Conservation (phyloP, 2,888 invertebrate genomes). For the Emmelina monodactyla region DNA sequence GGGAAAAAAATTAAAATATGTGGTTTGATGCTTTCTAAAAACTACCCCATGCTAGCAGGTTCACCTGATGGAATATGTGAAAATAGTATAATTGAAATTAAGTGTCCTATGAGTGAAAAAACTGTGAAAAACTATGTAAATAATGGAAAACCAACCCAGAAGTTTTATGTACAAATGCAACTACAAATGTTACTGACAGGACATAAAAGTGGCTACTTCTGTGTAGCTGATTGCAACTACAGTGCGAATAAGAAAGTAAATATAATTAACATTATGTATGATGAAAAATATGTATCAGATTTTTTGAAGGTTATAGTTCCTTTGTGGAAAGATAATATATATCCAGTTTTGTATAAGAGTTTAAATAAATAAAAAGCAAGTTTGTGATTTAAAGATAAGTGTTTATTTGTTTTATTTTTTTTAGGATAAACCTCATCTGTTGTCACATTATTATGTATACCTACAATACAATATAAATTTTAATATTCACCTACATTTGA, state of each 20-base stretch:
- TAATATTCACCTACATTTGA: background rate
- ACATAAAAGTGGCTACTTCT: slow-evolving; percentile 13
- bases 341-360: slow-evolving; percentile 14
- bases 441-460: no score
- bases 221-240: slow-evolving; percentile 16
- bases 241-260: slow-evolving; percentile 13
- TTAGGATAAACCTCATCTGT: background rate
- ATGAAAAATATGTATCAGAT: slow-evolving; percentile 10
- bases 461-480: no score
- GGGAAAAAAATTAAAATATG: slow-evolving; percentile 17
- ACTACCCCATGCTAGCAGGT: background rate
- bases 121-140: background rate
- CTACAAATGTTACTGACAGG: slow-evolving; percentile 6
- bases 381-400: background rate
- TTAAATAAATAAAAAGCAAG: slow-evolving; percentile 2
- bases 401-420: background rate
- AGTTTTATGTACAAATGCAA: background rate
- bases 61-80: background rate
- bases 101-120: background rate
- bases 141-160: background rate
- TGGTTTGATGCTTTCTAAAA: slow-evolving; percentile 14
- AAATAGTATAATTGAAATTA: background rate
- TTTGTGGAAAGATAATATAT: slow-evolving; percentile 15
- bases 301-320: slow-evolving; percentile 2
- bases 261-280: slow-evolving; percentile 8